Base-by-base conservation (phyloP, 2,113 vertebrate genomes). In the Epinephelus lanceolatus region DNA sequence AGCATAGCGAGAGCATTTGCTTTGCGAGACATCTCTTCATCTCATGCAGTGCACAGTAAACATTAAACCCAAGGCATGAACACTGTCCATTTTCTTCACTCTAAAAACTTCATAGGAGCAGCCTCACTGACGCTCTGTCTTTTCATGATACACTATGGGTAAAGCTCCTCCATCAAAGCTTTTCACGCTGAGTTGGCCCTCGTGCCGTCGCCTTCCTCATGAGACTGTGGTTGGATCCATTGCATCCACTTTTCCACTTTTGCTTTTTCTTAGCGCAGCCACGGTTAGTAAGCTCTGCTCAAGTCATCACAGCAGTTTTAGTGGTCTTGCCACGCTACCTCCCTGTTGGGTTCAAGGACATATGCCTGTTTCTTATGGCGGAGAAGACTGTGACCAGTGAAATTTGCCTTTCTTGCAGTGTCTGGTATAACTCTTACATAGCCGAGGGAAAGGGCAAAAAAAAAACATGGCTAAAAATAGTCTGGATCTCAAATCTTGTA, bases 341-440 rank as follows among this genome's bases (percentile, higher is more conserved):
- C 80, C 76, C 73, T 56, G 33, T 72, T 78, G 76, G 63, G 77
- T 84, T 86, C 67, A 84, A 91, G 84, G 73, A 51, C 87, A 80
- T 79, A 61, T 63, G 67, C 53, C 62, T 67, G 59, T 86, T 84
- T 86, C 69, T 81, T 57, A 81, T 80, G 33, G 59, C 11, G 19
- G 71, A 23, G 19, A 68, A 65, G 62, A 83, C 77, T 90, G 81
- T 85, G 90, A 88, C 86, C 49, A 65, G 77, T 73, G 49, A 86
- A 85, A 85, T 83, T 69, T 47, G 30, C 69, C 52, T 90, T 74
- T 86, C 70, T 85, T 84, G 33, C 78, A 45, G 49, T 69, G 83
- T 80, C 62, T 91, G 71, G 45, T 65, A 25, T 37, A 66, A 66
- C 18, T 18, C 71, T 70, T 74, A 67, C 62, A 70, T 11, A 66